These are phyloP conservation scores for Calypte anna DNA, from an alignment of 2,113 vertebrate species.

Conservation along the genomic window DNA sequence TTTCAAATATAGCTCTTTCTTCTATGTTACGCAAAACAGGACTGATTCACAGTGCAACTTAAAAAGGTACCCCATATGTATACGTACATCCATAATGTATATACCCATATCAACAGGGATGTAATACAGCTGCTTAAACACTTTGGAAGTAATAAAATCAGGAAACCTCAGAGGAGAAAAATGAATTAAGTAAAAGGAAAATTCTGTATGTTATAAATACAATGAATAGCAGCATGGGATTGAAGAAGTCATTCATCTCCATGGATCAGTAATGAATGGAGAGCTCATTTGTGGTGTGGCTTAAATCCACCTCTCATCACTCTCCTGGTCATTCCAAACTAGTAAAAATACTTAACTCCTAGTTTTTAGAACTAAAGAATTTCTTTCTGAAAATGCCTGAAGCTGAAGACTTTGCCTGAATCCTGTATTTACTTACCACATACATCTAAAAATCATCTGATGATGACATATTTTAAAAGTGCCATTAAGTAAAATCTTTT, in stretches of 20 bases:
- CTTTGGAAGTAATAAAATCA: background rate
- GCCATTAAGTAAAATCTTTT: background rate
- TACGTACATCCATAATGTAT: too few species aligned
- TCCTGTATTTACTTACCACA: accelerated
- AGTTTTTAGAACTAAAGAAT: background rate
- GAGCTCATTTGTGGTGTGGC: background rate
- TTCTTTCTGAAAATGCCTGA: background rate
- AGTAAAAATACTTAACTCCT: background rate
- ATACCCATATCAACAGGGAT: background rate
- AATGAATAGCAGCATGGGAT: background rate
- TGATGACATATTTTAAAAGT: background rate
- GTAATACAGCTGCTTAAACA: background rate
- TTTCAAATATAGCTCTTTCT: background rate
- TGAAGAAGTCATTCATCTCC: background rate
- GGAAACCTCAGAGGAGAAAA: background rate
- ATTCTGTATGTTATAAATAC: background rate
- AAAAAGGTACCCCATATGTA: background rate
- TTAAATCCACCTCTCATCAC: background rate
- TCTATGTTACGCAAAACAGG: background rate
- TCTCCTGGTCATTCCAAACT: background rate
- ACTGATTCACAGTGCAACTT: background rate
- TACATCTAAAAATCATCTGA: background rate
- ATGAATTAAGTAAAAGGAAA: background rate
- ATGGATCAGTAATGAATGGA: background rate
- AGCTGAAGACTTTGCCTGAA: background rate